Evolutionary conservation across 2,113 vertebrate genomes (phyloP).

Genomic region (Tragulus kanchil): DNA sequence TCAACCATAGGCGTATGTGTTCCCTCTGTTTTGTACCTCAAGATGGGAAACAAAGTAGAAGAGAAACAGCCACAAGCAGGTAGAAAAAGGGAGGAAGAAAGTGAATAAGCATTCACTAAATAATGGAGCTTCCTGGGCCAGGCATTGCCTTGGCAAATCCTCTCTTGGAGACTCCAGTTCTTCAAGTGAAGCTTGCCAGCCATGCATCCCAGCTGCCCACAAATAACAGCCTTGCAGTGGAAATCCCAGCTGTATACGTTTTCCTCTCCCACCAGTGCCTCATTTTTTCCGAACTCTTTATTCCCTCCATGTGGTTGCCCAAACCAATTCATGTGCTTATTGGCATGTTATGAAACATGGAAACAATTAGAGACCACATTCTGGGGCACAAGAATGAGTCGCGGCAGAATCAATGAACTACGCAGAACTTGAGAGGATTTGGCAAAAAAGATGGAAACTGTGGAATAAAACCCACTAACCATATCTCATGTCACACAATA

Average conservation of each 20-base stretch:
- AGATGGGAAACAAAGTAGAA: background rate
- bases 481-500: slow-evolving; percentile 38
- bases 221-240: slow-evolving; percentile 58
- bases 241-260: slow-evolving; percentile 54
- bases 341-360: slow-evolving; percentile 81
- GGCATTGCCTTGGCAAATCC: slow-evolving; percentile 48
- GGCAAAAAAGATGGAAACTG: slow-evolving; percentile 70
- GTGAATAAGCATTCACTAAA: background rate
- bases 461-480: slow-evolving; percentile 54
- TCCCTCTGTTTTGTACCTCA: background rate
- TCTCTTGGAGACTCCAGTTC: background rate
- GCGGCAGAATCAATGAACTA: slow-evolving; percentile 66
- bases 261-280: slow-evolving; percentile 18
- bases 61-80: background rate
- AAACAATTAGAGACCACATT: slow-evolving; percentile 81
- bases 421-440: slow-evolving; percentile 69
- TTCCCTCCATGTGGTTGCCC: slow-evolving; percentile 56
- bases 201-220: slow-evolving; percentile 27
- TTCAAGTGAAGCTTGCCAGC: background rate
- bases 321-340: slow-evolving; percentile 68
- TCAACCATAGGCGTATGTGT: background rate
- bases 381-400: slow-evolving; percentile 28
- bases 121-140: slow-evolving; percentile 14
- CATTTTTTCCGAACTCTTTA: slow-evolving; percentile 60
- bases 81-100: background rate